Conservation (phyloP, 2,888 invertebrate genomes). For the Himalopsyche anomala region DNA sequence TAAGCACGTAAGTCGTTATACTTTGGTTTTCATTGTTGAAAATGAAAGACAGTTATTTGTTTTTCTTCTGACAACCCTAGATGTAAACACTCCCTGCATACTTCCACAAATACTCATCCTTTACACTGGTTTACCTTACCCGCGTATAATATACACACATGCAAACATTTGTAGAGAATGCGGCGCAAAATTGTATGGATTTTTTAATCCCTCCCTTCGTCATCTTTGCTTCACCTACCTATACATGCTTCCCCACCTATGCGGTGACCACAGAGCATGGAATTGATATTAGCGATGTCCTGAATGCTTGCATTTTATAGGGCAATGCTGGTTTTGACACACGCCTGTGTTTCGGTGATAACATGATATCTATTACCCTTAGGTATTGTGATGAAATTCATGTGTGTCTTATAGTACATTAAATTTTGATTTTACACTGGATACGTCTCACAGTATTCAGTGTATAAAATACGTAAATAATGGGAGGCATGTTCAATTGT, state of each 20-base stretch:
- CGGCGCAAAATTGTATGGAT: conserved; percentile 43
- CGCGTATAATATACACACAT: conserved; percentile 27
- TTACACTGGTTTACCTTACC: conserved; percentile 8
- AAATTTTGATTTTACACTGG: no score
- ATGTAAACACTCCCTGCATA: conserved; percentile 6
- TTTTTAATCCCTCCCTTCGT: conserved; percentile 42
- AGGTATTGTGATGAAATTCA: no score
- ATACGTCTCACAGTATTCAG: no score
- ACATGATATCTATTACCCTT: no score
- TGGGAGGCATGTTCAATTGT: no score
- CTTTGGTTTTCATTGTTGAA: no score
- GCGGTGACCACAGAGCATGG: conserved; percentile 26
- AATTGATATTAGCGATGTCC: conserved; percentile 8
- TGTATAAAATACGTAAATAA: no score
- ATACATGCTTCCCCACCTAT: neutral
- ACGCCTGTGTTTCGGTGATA: no score
- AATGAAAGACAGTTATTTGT: no score
- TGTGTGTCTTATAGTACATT: no score
- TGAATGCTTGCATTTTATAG: conserved; percentile 11
- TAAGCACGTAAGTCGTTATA: no score
- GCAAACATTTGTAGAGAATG: conserved; percentile 34
- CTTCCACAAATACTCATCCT: conserved; percentile 27
- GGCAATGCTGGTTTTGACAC: neutral
- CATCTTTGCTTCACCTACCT: conserved; percentile 16
- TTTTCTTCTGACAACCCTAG: neutral